Conservation (phyloP, 2,797 vertebrate species). For the Tragelaphus oryx region DNA sequence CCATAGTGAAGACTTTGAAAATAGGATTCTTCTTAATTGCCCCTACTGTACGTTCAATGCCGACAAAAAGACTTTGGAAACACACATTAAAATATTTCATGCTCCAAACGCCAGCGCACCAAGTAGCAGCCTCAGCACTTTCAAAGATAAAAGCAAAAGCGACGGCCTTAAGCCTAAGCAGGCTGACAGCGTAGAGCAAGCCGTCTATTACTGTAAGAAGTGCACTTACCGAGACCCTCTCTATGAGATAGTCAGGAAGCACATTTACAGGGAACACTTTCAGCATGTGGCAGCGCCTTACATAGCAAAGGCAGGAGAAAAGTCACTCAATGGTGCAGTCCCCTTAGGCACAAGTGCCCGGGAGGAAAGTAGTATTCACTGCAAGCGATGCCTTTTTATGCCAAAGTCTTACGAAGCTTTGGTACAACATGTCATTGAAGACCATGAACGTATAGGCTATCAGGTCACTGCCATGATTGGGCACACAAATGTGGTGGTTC, state of each 20-base stretch:
- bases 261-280: conserved; percentile 99
- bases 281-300: conserved; percentile 97
- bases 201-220: conserved; percentile 99
- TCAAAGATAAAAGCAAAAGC: conserved; percentile 91
- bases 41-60: conserved; percentile 99
- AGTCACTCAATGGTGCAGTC: conserved; percentile 87
- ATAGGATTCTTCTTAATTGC: conserved; percentile 98
- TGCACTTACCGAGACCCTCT: conserved; percentile 99
- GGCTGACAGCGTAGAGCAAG: conserved; percentile 95
- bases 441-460: conserved; percentile 97
- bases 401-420: conserved; percentile 97
- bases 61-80: conserved; percentile 99
- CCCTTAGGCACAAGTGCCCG: conserved; percentile 82
- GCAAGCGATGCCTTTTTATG: conserved; percentile 98
- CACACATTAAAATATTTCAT: conserved; percentile 99
- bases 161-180: conserved; percentile 90
- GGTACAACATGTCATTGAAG: conserved; percentile 98
- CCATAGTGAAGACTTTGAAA: conserved; percentile 99
- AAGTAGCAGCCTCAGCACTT: conserved; percentile 85
- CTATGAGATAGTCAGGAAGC: conserved; percentile 98
- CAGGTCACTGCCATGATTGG: conserved; percentile 99
- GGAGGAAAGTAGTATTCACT: conserved; percentile 93
- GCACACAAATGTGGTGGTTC: conserved; percentile 97
- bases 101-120: conserved; percentile 91
- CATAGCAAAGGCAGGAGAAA: conserved; percentile 93